These are phyloP conservation scores for Petrocephalus sullivani DNA, from an alignment of 2,797 vertebrate species.

Conservation along the genomic window DNA sequence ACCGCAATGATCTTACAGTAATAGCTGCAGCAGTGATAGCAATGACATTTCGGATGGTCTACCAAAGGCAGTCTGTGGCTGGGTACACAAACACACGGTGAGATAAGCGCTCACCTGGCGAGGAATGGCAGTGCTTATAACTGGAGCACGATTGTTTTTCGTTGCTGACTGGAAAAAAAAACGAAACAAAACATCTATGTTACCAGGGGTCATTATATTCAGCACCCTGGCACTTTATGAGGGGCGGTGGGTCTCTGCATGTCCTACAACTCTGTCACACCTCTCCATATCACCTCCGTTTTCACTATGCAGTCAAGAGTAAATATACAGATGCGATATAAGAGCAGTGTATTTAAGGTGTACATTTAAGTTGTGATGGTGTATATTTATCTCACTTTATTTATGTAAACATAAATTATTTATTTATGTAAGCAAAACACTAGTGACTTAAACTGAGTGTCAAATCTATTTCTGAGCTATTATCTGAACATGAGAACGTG, in stretches of 20 bases:
- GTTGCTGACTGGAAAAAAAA: conserved; percentile 36
- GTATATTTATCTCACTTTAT: neutral
- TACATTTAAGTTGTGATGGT: neutral
- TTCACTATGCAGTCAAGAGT: neutral
- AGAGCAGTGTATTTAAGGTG: neutral
- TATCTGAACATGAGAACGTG: too few relatives aligned
- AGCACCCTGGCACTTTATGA: neutral
- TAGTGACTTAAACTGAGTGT: too few relatives aligned
- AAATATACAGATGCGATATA: neutral
- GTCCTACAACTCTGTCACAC: neutral
- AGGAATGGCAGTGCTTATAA: conserved; percentile 40
- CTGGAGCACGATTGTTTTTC: neutral
- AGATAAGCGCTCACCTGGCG: conserved; percentile 46
- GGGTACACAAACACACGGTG: neutral
- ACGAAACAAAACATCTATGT: neutral
- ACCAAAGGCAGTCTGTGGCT: neutral
- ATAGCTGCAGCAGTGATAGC: neutral
- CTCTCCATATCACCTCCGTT: neutral
- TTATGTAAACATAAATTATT: too few relatives aligned
- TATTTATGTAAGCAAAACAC: too few relatives aligned
- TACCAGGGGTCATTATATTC: neutral
- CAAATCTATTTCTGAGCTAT: too few relatives aligned
- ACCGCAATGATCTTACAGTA: neutral
- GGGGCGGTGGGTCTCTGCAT: neutral
- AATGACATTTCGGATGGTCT: neutral